These are phyloP conservation scores for Pseudanteris insignis DNA, from an alignment of 2,888 invertebrate species.

Conservation along the genomic window DNA sequence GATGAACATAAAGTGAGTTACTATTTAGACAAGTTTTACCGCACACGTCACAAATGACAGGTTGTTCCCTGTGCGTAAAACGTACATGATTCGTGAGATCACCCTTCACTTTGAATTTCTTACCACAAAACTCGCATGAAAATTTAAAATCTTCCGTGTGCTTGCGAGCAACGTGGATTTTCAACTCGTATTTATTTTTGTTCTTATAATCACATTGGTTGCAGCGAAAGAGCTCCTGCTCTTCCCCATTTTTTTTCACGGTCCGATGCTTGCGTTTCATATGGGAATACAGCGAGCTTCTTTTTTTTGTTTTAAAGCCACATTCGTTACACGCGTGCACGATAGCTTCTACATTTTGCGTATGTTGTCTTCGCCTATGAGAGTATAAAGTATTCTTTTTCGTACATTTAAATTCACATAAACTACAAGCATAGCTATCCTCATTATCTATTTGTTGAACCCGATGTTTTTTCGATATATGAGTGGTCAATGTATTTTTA, in stretches of 20 bases:
- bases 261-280: slow-evolving; percentile 58
- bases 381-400: slow-evolving; percentile 58
- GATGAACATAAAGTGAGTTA: slow-evolving; percentile 58
- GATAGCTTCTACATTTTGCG: slow-evolving; percentile 38
- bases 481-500: slow-evolving; percentile 39
- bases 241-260: slow-evolving; percentile 23
- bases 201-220: slow-evolving; percentile 55
- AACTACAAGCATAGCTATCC: slow-evolving; percentile 50
- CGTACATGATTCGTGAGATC: slow-evolving; percentile 59
- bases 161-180: slow-evolving; percentile 54
- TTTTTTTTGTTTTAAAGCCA: slow-evolving; percentile 56
- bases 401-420: slow-evolving; percentile 57
- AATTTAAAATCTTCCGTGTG: slow-evolving; percentile 52
- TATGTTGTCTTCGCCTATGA: slow-evolving; percentile 55
- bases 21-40: slow-evolving; percentile 59
- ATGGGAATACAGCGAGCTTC: slow-evolving; percentile 59
- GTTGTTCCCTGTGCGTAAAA: slow-evolving; percentile 58
- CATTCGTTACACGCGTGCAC: slow-evolving; percentile 59
- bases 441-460: slow-evolving; percentile 1
- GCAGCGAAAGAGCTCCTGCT: slow-evolving; percentile 49
- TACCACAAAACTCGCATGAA: slow-evolving; percentile 53
- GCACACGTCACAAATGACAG: slow-evolving; percentile 59
- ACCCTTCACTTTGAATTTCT: slow-evolving; percentile 58
- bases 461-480: slow-evolving; percentile 48
- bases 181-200: slow-evolving; percentile 57